Base-by-base conservation (phyloP, 2,113 vertebrate genomes). In the Tragelaphus strepsiceros region DNA sequence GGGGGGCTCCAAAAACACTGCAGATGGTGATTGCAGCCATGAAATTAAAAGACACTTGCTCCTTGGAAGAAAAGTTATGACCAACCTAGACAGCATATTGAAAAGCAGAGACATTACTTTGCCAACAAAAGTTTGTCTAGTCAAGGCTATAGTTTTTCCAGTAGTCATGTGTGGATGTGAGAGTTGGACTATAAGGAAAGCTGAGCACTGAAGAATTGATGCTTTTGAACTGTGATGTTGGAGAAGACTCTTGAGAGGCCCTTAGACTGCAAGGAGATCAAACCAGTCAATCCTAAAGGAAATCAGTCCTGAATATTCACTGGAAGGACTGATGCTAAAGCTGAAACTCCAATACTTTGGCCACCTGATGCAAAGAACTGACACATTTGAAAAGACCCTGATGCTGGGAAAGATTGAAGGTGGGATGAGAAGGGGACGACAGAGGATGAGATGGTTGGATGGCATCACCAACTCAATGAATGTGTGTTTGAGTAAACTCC, bases 371-470 rank as follows among this genome's bases (percentile, higher is more conserved):
- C 22, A 10, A 71, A 12, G 67, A 71, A 39, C n/a, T 39, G 67
- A 71, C 5, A 39, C 67, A 71, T 19, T 12, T 2, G n/a, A 39
- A 39, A 71, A 39, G 64, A 71, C 19, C 67, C 10, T 22, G n/a
- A 71, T 39, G 19, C n/a, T 71, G 19, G n/a, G n/a, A 22, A 71
- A 71, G 10, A 71, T 3, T 22, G 67, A 71, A 71, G n/a, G 19
- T 39, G 9, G n/a, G n/a, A 71, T 11, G 19, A 71, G n/a, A 71
- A 71, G n/a, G 10, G n/a, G 67, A 39, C 0, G 2, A 39, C n/a
- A 39, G 9, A 39, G 67, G 67, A 71, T 71, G 67, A 71, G 10
- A 71, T 22, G 10, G 19, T 22, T 39, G 67, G 67, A 71, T 71
- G 67, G 67, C 19, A 71, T 39, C 67, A 39, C n/a, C n/a, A 39